Evolutionary conservation across 2,113 vertebrate species (phyloP), one percentile per base, ranked within the genome.

Genomic region (Oxyruncus cristatus): DNA sequence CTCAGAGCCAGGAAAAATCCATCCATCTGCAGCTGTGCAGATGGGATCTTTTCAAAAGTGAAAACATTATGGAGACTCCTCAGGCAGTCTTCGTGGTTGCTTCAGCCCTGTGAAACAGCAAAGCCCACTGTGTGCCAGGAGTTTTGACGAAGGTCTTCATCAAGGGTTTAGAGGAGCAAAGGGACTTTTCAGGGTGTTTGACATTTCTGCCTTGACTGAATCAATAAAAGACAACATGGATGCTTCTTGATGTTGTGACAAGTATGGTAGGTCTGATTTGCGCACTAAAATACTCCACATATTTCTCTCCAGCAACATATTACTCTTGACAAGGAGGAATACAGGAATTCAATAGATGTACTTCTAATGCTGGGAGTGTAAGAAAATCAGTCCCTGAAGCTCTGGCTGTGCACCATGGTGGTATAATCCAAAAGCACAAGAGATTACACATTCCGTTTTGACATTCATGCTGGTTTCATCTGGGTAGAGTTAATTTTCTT

Each of bases 71-170:
- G 2, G 41, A 19, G 8, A 28, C 13, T 62, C 44, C n/a, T 82
- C 47, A n/a, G 79, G 3, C 52, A 41, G 22, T 21, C 63, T 42
- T 0, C 30, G 17, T 1, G 3, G 20, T 32, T 82, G 30, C 30
- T 68, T 8, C 41, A 50, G 56, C 0, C 0, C 0, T 32, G 30
- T 33, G 28, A 71, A 39, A 37, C 8, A 27, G 55, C 4, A 4
- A 6, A 49, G 44, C 5, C 11, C 2, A 0, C 5, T 1, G 0
- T 3, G 8, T 68, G 50, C 37, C 30, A 21, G 44, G 10, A 46
- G 4, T 55, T 79, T 72, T 61, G 41, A 66, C 65, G 15, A 70
- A 14, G 5, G 6, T 70, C n/a, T 91, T 55, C 32, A 53, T 44
- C 65, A 77, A 41, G 23, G 14, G 5, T 65, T 26, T 47, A n/a